Base-by-base conservation (phyloP, 2,113 vertebrate genomes). In the Patagioenas fasciata region DNA sequence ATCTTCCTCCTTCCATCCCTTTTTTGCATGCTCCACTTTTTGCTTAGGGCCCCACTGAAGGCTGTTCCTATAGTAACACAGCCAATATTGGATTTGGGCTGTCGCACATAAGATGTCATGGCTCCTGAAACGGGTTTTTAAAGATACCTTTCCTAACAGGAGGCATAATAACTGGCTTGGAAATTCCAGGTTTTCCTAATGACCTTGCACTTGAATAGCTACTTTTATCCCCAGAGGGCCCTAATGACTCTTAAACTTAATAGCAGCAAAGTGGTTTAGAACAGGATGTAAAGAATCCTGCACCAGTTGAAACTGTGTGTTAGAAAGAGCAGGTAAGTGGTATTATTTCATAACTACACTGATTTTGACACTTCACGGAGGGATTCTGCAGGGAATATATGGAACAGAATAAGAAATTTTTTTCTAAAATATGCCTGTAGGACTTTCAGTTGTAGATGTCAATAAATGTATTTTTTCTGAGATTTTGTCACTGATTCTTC, bases 241-340 rank as follows among this genome's bases (percentile, higher is more conserved):
- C 20, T 47, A 44, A 26, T 81, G 73, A 58, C 34, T 81, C 73
- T 95, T 88, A 80, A 94, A 75, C n/a, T 85, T 82, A 93, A 96
- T 31, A 74, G 42, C 67, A 86, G n/a, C 29, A 47, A 87, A 89
- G 47, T 80, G 28, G 28, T 94, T 95, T 89, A 82, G 58, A 72
- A 61, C n/a, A 85, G 48, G 44, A 72, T 72, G 50, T 54, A 79
- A 93, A 89, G 66, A 93, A 92, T 85, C 66, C 54, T 93, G 85
- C 47, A 40, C 4, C 50, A 65, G 11, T 21, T 70, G 66, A 94
- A 85, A 77, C 29, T 77, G 13, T 1, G 5, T 40, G 19, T n/a
- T 60, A 85, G 81, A 88, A 94, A 80, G 53, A 91, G 18, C 34
- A 72, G 31, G 29, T 75, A 91, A 75, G n/a, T 67, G 29, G 15